Base-by-base conservation (phyloP, 2,888 invertebrate genomes). In the Torymus auratus region DNA sequence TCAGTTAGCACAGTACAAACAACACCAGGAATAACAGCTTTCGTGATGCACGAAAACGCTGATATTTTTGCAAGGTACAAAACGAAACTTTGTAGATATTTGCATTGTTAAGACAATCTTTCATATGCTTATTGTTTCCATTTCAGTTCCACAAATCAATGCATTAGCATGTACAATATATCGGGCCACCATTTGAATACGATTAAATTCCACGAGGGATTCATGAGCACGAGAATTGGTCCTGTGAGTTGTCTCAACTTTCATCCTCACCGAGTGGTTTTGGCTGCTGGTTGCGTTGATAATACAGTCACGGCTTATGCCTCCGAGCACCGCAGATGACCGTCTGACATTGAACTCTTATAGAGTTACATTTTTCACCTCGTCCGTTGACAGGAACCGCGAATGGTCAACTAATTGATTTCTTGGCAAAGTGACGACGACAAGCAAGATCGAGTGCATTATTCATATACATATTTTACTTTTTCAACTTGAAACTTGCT, bases 161-260 rank as follows among this genome's bases (percentile, higher is more conserved):
- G 94, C 91, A 96, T 98, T 86, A 95, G 94, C 86, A 93, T 96
- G 75, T 96, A 94, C 91, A 95, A 95, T 87, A 92, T 95, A 85
- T 93, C 93, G 84, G 98, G 97, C 64, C 92, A 93, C 23, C 91
- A 93, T 64, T 92, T 97, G 80, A 96, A 96, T 91, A 94, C 95
- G 3, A 95, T 98, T 88, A 96, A 96, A 89, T 95, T 95, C 91
- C 96, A 98, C 91, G 98, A 98, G 89, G 97, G 98, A 75, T 98
- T 98, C 92, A 96, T 96, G 93, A 84, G 83, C n/a, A 95, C 96
- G 85, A 93, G 96, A 88, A 96, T 97, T 86, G 97, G 96, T 17
- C 95, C 97, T 64, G 96, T 98, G 82, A 95, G 95, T 85, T 97
- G 97, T 89, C 92, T 98, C 86, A 94, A 95, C 84, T 98, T 98